Percentiles rank a stretch among this genome's conserved stretches.
phyloP scores from a whole-genome alignment of 2,113 vertebrate species.

The Lagopus muta region DNA sequence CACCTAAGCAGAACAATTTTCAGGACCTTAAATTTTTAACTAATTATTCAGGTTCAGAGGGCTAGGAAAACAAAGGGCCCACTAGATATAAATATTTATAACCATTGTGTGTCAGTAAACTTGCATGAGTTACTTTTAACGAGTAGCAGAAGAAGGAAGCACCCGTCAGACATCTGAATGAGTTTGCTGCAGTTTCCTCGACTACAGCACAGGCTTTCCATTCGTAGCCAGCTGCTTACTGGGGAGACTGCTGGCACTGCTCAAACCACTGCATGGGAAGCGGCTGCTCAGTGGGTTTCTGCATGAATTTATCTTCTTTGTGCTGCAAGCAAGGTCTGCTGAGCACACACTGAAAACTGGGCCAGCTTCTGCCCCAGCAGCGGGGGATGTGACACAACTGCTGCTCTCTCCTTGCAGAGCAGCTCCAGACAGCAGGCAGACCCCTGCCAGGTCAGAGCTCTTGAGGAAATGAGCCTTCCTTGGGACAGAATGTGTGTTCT shows the following conservation, averaged over 20 bases:
- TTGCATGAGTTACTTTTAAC: background rate
- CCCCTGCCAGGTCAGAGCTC: background rate
- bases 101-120: background rate
- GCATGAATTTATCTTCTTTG: background rate
- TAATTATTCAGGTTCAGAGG: background rate
- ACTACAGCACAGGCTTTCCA: background rate
- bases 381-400: background rate
- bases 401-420: background rate
- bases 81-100: background rate
- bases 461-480: background rate
- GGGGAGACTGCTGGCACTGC: background rate
- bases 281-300: background rate
- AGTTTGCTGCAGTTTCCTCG: background rate
- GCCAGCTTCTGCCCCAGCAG: background rate
- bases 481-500: rapidly evolving
- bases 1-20: background rate
- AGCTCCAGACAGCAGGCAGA: background rate
- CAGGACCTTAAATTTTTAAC: background rate
- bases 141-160: background rate
- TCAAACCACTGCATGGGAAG: background rate
- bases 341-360: background rate
- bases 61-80: background rate
- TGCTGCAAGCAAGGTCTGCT: background rate
- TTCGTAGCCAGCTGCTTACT: background rate
- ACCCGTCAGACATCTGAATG: background rate